Evolutionary conservation across 2,888 invertebrate genomes (phyloP), one percentile per base, ranked within the genome.

Genomic region (Piscicola geometra): DNA sequence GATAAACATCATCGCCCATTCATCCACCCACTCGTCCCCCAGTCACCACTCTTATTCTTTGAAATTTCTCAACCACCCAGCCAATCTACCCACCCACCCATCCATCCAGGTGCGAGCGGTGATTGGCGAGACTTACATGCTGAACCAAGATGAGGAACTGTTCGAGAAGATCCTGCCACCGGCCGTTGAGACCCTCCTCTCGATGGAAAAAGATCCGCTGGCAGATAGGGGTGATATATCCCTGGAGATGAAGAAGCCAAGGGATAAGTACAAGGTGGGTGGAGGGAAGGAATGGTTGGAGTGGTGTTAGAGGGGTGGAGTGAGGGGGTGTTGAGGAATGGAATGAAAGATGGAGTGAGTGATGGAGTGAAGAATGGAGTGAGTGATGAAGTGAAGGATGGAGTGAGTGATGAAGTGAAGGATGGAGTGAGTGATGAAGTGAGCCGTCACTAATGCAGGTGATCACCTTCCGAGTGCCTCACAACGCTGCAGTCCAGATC

Each of bases 401-500:
- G n/a, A n/a, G n/a, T n/a, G n/a, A n/a, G n/a, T n/a, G n/a, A n/a
- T n/a, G n/a, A n/a, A n/a, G n/a, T n/a, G n/a, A n/a, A n/a, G n/a
- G n/a, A n/a, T n/a, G n/a, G n/a, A n/a, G n/a, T n/a, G n/a, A n/a
- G n/a, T n/a, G n/a, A n/a, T n/a, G n/a, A n/a, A n/a, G n/a, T n/a
- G n/a, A n/a, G n/a, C n/a, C n/a, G n/a, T n/a, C 21, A 56, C 60
- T 15, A 3, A 25, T 5, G 5, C 21, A 56, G 25, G 86, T 87
- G 1, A 82, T 87, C 21, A 83, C 85, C 0, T 86, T 86, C 81
- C 82, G 87, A 75, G 87, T 87, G 15, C 87, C 87, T 28, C 87
- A 88, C 81, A 87, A 88, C 82, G 87, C 87, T 15, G 86, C 86
- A 71, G 87, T 87, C 18, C 87, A 87, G 82, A 85, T 87, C 66